A percentile compares a stretch with the other conserved stretches of the same genome.
Conservation (phyloP, 2,888 invertebrate species). For the Lasioglossum malachurum region DNA sequence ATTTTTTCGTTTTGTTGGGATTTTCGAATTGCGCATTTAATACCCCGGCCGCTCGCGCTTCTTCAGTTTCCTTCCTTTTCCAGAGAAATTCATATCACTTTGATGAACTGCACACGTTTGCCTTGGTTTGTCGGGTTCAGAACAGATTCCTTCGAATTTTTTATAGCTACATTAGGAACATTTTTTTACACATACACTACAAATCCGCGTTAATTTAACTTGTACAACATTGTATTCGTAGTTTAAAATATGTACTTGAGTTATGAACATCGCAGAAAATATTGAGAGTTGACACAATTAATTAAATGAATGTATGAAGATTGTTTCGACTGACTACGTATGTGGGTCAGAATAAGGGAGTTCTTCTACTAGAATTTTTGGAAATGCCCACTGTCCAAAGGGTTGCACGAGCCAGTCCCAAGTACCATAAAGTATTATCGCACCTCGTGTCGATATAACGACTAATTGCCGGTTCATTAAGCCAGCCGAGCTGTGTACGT, state of each 20-base stretch:
- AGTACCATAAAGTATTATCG: neutral
- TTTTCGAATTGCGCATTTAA: neutral
- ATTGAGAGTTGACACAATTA: neutral
- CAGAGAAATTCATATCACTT: neutral
- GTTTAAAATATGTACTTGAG: too few relatives aligned
- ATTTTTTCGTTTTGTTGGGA: neutral
- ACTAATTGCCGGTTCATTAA: neutral
- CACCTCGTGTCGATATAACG: neutral
- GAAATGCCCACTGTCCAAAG: neutral
- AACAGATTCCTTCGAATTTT: too few relatives aligned
- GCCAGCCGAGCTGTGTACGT: slow-evolving; percentile 1
- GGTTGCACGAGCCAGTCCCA: neutral
- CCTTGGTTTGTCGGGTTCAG: too few relatives aligned
- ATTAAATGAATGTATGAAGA: too few relatives aligned
- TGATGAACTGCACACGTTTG: neutral
- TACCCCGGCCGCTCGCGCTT: neutral
- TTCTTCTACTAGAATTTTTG: neutral
- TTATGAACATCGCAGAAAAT: neutral
- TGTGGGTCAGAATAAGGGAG: neutral
- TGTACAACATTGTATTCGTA: too few relatives aligned
- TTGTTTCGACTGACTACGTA: too few relatives aligned
- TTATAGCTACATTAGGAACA: too few relatives aligned
- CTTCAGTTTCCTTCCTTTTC: neutral
- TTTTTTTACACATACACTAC: too few relatives aligned
- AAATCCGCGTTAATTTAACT: too few relatives aligned